phyloP scores from a whole-genome alignment of 2,113 vertebrate species.

The Gorilla gorilla region DNA sequence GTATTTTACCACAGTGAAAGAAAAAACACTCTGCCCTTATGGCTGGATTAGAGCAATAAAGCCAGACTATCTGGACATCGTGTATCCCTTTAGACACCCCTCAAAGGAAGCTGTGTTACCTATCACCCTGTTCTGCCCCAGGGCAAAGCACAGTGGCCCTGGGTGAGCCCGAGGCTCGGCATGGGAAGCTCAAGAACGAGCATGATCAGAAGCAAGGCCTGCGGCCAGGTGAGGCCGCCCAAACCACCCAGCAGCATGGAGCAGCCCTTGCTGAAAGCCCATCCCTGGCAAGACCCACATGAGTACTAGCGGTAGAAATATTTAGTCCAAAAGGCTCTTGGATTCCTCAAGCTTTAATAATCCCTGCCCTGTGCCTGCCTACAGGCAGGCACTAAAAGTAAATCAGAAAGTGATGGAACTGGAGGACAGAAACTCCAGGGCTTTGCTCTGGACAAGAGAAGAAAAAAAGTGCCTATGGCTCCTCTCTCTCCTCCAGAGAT shows the following conservation, averaged over 20 bases:
- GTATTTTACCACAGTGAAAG: background rate
- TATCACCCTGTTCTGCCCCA: background rate
- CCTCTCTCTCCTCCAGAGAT: background rate
- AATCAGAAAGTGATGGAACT: background rate
- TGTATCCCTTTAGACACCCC: background rate
- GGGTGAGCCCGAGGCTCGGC: background rate
- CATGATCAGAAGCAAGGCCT: background rate
- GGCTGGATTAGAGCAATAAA: background rate
- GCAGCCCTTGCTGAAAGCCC: background rate
- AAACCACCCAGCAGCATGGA: too few species aligned
- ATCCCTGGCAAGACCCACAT: background rate
- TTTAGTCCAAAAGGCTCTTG: background rate
- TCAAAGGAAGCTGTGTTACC: background rate
- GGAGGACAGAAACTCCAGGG: background rate
- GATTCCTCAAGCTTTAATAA: too few species aligned
- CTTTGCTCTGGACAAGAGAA: background rate
- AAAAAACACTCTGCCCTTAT: background rate
- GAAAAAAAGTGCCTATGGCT: rapidly evolving
- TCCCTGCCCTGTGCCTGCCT: background rate
- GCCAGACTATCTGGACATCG: background rate
- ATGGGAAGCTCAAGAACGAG: background rate
- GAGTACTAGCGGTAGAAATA: background rate
- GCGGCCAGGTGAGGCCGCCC: background rate
- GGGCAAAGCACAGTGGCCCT: background rate
- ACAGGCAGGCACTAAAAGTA: background rate